Evolutionary conservation across 2,797 vertebrate genomes (phyloP).

Genomic region (Rhynchonycteris naso): DNA sequence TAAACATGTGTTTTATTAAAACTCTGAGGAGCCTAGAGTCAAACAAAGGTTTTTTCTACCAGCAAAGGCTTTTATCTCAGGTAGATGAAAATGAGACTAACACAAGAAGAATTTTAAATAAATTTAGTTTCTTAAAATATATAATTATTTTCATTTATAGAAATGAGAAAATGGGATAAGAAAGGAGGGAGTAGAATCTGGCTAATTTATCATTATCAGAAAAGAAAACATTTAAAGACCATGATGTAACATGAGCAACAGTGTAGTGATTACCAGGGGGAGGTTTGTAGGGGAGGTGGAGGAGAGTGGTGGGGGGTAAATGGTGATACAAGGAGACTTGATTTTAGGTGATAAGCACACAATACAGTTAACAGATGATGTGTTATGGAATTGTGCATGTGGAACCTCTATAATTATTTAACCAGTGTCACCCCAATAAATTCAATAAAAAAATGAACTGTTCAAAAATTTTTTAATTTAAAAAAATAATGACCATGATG

Average conservation of each 20-base stretch:
- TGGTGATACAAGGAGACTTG: too few relatives aligned
- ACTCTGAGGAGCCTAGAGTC: not conserved
- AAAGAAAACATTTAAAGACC: slow-evolving; percentile 33
- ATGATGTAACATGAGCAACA: too few relatives aligned
- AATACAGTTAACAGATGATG: too few relatives aligned
- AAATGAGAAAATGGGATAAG: not conserved
- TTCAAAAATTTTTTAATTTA: too few relatives aligned
- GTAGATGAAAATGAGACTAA: not conserved
- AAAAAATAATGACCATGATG: not conserved
- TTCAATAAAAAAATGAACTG: too few relatives aligned
- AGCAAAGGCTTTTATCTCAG: not conserved
- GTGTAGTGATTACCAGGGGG: too few relatives aligned
- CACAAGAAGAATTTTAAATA: slow-evolving; percentile 15
- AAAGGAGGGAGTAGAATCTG: not conserved
- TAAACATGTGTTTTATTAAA: not conserved
- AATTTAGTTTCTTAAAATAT: slow-evolving; percentile 37
- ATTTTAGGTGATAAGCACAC: too few relatives aligned
- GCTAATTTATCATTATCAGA: not conserved
- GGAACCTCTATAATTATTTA: too few relatives aligned
- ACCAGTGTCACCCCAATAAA: too few relatives aligned
- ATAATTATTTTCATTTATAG: not conserved
- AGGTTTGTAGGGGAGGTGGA: too few relatives aligned
- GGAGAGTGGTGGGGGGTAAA: too few relatives aligned
- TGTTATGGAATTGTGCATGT: too few relatives aligned
- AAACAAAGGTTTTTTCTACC: not conserved